Percentiles rank a stretch among this genome's conserved stretches.
Evolutionary conservation across 2,888 invertebrate species (phyloP).

Genomic region (Ormyrus thymus): DNA sequence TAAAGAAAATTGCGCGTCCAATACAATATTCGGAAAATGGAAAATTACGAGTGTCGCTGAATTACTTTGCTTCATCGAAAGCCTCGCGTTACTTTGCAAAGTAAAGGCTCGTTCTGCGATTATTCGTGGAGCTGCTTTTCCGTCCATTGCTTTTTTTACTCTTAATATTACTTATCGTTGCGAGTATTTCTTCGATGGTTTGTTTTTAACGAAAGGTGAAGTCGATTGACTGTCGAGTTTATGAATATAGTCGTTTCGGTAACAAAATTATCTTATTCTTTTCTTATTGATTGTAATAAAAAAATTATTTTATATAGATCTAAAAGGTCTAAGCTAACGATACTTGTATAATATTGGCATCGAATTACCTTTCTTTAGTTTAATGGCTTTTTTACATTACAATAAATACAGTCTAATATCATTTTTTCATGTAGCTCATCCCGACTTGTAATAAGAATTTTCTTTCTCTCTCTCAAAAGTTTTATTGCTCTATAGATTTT

Average conservation of each 20-base stretch:
- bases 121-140: background rate
- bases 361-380: slow-evolving; percentile 13
- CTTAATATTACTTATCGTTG: slow-evolving; percentile 1
- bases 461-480: slow-evolving; percentile 2
- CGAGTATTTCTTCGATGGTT: background rate
- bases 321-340: slow-evolving; percentile 29
- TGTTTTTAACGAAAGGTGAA: background rate
- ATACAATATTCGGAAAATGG: slow-evolving; percentile 37
- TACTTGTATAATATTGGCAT: slow-evolving; percentile 35
- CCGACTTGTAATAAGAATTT: background rate
- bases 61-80: background rate
- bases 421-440: slow-evolving; percentile 5
- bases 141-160: slow-evolving; percentile 1
- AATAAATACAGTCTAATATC: slow-evolving; percentile 9
- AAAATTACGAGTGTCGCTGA: slow-evolving; percentile 19
- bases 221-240: slow-evolving; percentile 24
- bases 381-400: slow-evolving; percentile 28
- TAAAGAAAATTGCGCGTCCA: slow-evolving; percentile 58
- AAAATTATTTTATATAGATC: background rate
- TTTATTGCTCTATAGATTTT: slow-evolving; percentile 26
- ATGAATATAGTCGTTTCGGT: background rate
- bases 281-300: background rate
- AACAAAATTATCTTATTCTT: slow-evolving; percentile 19
- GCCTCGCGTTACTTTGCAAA: background rate
- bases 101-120: slow-evolving; percentile 18